Percentiles rank a stretch among this genome's conserved stretches.
phyloP scores from a whole-genome alignment of 2,797 vertebrate species.

The Acrossocheilus wenchowensis region DNA sequence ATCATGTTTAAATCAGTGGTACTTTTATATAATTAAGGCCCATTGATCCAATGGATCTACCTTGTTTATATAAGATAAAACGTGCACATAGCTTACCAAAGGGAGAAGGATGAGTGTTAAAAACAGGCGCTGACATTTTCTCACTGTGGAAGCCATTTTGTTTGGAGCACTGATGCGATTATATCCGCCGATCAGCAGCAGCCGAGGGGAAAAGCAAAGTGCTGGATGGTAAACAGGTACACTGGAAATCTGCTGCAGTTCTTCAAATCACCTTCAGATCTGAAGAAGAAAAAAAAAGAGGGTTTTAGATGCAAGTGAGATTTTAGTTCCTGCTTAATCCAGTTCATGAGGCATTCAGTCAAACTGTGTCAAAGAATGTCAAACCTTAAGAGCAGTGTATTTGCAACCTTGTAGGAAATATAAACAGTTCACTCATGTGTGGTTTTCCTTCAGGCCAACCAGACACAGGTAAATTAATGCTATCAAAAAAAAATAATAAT shows the following conservation, averaged over 20 bases:
- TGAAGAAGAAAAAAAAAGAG: constrained; percentile 35
- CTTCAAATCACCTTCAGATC: constrained; percentile 47
- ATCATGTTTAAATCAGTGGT: constrained; percentile 1
- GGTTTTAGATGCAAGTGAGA: not conserved
- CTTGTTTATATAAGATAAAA: constrained; percentile 9
- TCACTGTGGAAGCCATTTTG: constrained; percentile 55
- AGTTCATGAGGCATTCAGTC: not conserved
- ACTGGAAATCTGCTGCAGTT: constrained; percentile 33
- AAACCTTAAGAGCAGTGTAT: not conserved
- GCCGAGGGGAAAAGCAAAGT: constrained; percentile 12
- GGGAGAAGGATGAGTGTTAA: constrained; percentile 47
- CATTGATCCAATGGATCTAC: constrained; percentile 3
- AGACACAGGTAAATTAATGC: not conserved
- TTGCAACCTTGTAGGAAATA: not conserved
- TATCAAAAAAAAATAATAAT: not conserved
- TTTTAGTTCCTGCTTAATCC: not conserved
- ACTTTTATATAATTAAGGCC: constrained; percentile 5
- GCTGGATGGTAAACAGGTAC: constrained; percentile 22
- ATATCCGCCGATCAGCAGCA: constrained; percentile 5
- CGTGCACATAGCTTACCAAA: constrained; percentile 50
- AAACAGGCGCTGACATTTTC: constrained; percentile 44
- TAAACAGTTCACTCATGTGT: not conserved
- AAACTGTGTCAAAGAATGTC: not conserved
- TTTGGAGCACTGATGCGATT: constrained; percentile 3
- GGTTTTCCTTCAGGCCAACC: not conserved